Evolutionary conservation across 2,113 vertebrate genomes (phyloP).

Genomic region (Chauna torquata): DNA sequence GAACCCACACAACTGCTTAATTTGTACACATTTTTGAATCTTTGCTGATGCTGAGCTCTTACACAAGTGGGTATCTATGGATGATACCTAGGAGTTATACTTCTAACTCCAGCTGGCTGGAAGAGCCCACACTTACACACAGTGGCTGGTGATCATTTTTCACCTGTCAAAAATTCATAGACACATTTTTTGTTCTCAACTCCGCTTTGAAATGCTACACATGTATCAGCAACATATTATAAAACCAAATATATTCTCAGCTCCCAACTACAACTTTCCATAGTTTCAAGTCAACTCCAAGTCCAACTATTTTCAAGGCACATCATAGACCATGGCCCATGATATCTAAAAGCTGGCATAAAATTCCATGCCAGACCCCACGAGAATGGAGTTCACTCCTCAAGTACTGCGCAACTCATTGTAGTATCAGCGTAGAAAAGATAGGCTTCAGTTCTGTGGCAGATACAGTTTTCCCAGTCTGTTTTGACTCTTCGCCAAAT

Average conservation of each 20-base stretch:
- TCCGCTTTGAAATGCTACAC: not conserved
- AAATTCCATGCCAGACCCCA: not conserved
- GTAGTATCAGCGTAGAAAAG: not conserved
- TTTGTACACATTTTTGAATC: not conserved
- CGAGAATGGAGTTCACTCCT: not conserved
- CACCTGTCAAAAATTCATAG: not conserved
- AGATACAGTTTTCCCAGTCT: not conserved
- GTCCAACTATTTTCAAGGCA: not conserved
- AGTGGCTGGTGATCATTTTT: not conserved
- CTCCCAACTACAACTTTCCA: not conserved
- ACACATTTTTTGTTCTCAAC: not conserved
- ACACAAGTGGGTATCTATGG: not conserved
- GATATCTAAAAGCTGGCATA: not conserved
- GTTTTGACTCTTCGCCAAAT: not conserved
- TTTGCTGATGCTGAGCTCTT: not conserved
- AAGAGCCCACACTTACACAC: not conserved
- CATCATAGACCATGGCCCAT: fast-evolving
- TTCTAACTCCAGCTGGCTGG: not conserved
- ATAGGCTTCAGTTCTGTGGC: fast-evolving
- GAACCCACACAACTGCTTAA: not conserved
- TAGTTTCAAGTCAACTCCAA: not conserved
- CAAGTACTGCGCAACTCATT: not conserved
- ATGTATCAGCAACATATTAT: not conserved
- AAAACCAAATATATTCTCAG: not conserved
- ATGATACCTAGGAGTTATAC: not conserved